Evolutionary conservation across 2,797 vertebrate species (phyloP).

Genomic region (Anabacerthia variegaticeps): DNA sequence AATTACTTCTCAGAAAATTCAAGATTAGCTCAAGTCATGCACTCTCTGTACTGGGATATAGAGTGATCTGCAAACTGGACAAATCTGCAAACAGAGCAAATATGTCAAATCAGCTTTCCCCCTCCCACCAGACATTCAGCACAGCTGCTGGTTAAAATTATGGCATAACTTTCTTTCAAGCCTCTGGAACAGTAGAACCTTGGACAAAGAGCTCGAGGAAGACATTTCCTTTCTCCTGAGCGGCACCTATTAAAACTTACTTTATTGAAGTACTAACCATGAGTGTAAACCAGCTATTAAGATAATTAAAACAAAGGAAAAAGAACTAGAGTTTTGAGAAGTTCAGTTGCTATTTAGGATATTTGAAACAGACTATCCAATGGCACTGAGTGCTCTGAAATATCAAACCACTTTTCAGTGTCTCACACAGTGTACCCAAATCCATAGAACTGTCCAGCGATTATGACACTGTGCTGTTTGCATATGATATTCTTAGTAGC

Average conservation of each 20-base stretch:
- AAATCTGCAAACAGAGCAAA: not conserved
- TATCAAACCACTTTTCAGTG: not conserved
- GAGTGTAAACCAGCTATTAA: not conserved
- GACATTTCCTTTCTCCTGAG: not conserved
- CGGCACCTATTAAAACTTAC: not conserved
- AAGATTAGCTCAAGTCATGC: not conserved
- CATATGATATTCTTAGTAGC: not conserved
- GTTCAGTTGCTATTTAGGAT: not conserved
- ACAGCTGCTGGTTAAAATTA: not conserved
- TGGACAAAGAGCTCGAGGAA: not conserved
- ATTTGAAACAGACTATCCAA: not conserved
- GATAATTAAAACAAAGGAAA: not conserved
- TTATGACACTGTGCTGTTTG: not conserved
- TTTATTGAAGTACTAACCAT: not conserved
- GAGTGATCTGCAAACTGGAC: not conserved
- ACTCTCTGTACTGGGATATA: not conserved
- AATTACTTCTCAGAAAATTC: not conserved
- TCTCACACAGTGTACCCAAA: not conserved
- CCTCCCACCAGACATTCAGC: not conserved
- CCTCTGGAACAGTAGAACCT: not conserved
- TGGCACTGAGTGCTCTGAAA: not conserved
- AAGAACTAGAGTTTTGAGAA: not conserved
- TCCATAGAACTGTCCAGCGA: not conserved
- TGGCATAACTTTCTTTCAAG: accelerated
- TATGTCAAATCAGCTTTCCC: not conserved